phyloP scores from a whole-genome alignment of 1,140 invertebrate species.

The Helicorthomorpha holstii region DNA sequence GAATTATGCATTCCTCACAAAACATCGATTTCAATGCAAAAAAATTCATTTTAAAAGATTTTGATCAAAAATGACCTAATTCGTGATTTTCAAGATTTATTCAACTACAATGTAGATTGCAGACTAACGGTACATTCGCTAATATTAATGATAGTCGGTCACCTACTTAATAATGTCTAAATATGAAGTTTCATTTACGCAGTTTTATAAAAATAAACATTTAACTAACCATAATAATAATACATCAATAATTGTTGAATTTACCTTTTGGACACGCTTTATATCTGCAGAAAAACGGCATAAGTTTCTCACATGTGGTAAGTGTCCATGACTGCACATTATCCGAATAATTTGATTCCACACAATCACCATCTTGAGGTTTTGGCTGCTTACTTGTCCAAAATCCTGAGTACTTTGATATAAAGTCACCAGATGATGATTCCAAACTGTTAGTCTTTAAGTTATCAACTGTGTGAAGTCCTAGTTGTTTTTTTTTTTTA shows the following conservation, averaged over 20 bases:
- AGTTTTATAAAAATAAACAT: too few species aligned
- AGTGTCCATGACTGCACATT: conserved; percentile 68
- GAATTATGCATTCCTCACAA: neutral
- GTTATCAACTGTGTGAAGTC: conserved; percentile 73
- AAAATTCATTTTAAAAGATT: too few species aligned
- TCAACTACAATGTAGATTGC: too few species aligned
- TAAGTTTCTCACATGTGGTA: conserved; percentile 76
- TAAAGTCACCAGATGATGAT: conserved; percentile 73
- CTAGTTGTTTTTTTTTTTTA: conserved; percentile 26
- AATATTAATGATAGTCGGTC: too few species aligned
- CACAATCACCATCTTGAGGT: conserved; percentile 68
- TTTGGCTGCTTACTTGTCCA: conserved; percentile 54
- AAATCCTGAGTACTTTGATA: conserved; percentile 68
- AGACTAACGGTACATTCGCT: too few species aligned
- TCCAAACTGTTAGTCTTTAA: conserved; percentile 80
- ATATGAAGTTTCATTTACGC: too few species aligned
- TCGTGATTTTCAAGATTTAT: too few species aligned
- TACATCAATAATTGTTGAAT: conserved; percentile 2
- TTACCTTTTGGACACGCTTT: conserved; percentile 76
- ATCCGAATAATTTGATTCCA: conserved; percentile 49
- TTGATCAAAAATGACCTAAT: too few species aligned
- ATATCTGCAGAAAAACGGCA: conserved; percentile 85
- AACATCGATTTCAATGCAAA: neutral
- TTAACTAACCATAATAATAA: too few species aligned
- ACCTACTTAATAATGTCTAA: too few species aligned